These are phyloP conservation scores for Scleropages formosus DNA, from an alignment of 2,797 vertebrate genomes.

Conservation along the genomic window DNA sequence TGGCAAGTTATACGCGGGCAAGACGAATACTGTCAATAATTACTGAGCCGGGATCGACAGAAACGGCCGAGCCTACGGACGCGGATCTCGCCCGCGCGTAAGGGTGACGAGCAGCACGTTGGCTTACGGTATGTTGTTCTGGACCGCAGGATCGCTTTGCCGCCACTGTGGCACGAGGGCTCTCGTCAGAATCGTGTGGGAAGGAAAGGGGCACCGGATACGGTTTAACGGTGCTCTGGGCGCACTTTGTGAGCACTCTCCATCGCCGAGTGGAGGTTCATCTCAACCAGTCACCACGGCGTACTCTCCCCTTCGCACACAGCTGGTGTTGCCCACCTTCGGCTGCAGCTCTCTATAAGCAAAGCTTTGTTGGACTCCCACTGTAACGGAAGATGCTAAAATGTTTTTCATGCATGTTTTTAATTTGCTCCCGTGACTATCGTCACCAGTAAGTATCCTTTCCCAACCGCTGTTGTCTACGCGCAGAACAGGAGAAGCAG, in stretches of 20 bases:
- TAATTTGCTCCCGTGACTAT: constrained; percentile 44
- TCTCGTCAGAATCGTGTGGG: not conserved
- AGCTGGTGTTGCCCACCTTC: too few relatives aligned
- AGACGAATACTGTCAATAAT: not conserved
- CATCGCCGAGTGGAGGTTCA: not conserved
- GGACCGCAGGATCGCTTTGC: too few relatives aligned
- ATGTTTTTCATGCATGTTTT: not conserved
- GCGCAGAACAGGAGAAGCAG: constrained; percentile 51
- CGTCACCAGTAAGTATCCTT: constrained; percentile 60
- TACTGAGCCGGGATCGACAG: not conserved
- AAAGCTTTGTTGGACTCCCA: too few relatives aligned
- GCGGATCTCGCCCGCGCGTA: not conserved
- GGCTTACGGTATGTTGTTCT: too few relatives aligned
- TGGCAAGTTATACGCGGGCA: not conserved
- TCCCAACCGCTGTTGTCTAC: constrained; percentile 57
- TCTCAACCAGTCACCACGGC: too few relatives aligned
- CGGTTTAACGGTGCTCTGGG: not conserved
- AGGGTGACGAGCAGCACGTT: too few relatives aligned
- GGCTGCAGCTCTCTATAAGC: too few relatives aligned
- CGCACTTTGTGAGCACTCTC: not conserved
- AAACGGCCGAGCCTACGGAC: too few relatives aligned
- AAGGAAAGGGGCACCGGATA: not conserved
- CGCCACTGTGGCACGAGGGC: not conserved
- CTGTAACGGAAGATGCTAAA: too few relatives aligned
- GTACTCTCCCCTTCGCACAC: too few relatives aligned